Evolutionary conservation across 2,113 vertebrate genomes (phyloP), one percentile per base, ranked within the genome.

Genomic region (Poeciliopsis retropinna): DNA sequence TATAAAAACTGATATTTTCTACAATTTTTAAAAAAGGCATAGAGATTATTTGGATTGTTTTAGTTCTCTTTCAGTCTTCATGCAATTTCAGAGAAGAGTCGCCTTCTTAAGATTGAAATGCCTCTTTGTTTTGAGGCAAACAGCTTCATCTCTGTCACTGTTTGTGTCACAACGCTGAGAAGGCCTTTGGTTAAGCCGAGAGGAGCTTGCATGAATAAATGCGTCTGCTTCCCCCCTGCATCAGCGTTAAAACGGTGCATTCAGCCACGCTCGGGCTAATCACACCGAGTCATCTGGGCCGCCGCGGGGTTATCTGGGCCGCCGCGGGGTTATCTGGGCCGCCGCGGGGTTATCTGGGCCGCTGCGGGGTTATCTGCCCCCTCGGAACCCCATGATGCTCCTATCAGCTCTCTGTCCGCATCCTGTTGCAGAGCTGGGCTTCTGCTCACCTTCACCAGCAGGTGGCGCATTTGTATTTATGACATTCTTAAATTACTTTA

Each of bases 371-470:
- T 78, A 89, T 86, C 85, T 67, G 30, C 44, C 60, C 62, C 1
- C 0, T n/a, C 11, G 67, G 7, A 54, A 51, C 31, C 5, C 5
- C 69, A 15, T 41, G 37, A 67, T 73, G 32, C 1, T 47, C 72
- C 77, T 72, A 84, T 82, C 78, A n/a, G 32, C 30, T 27, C 60
- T 17, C n/a, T 32, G 3, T 29, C 69, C 72, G 57, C 22, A 8
- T 51, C 30, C 4, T 60, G 25, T 25, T 3, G 14, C 15, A 30
- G n/a, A 25, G 37, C 29, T 6, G 0, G 4, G 28, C 60, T 60
- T 14, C 32, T 76, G 44, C 81, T 69, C 10, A 37, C 51, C 4
- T 0, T 41, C 63, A 60, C 87, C 90, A 87, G 82, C 76, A 90
- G 90, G 51, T 79, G 88, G 84, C 73, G 15, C 25, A 7, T 65